Evolutionary conservation across 2,113 vertebrate genomes (phyloP), one percentile per base, ranked within the genome.

Genomic region (Isichthys henryi): DNA sequence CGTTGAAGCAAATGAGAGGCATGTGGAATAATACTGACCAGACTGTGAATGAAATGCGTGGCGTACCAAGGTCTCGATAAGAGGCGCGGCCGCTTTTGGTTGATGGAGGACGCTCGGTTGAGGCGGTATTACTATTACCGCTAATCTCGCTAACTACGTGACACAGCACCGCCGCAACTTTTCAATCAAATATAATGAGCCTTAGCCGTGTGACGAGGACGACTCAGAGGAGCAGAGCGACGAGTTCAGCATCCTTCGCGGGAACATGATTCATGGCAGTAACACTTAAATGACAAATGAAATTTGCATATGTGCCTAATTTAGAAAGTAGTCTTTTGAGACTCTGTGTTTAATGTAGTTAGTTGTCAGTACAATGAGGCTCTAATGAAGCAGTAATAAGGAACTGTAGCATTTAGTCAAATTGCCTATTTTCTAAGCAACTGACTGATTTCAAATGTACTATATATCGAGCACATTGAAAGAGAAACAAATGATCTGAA

Each of bases 71-170:
- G 80, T 21, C 45, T 10, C 9, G 7, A 10, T 48, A 48, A 48
- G 23, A 31, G 46, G 13, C 9, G 49, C 8, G n/a, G 31, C 7
- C n/a, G 85, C 11, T 86, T 13, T 56, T 1, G 3, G 85, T 3
- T 87, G 50, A 87, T 17, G 85, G 31, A 6, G 35, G 39, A 56
- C n/a, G 50, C 49, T 56, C 3, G 74, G 49, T 56, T 84, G 50
- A 5, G 3, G 52, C 31, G 92, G 95, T 95, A 93, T 96, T 96
- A 95, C 96, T 95, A 96, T 96, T 96, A 96, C 94, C 95, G 95
- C 95, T 96, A 95, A 96, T 95, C 95, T 95, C 91, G 91, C 94
- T 96, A 96, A 97, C 96, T 97, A 96, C 96, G 94, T 96, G 95
- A 96, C 95, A 96, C 45, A 10, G 95, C 95, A 93, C 95, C 93